Evolutionary conservation across 2,888 invertebrate genomes (phyloP).

Genomic region (Homarus gammarus): DNA sequence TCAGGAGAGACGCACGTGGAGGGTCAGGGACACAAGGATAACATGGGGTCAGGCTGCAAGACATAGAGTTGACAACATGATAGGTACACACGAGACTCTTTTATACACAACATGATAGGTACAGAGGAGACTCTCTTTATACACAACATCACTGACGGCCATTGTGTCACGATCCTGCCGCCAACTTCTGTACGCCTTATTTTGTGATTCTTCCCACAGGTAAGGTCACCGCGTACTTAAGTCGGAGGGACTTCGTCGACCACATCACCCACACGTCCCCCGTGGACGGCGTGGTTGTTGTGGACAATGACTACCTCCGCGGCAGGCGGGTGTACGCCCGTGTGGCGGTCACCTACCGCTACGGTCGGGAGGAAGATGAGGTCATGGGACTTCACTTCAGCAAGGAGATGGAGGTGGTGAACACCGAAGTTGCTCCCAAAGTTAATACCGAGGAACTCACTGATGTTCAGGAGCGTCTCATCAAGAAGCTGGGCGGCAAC

Average conservation of each 20-base stretch:
- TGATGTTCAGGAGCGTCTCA: slow-evolving; percentile 91
- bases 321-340: slow-evolving; percentile 86
- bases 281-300: slow-evolving; percentile 93
- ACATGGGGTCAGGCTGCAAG: too few relatives aligned
- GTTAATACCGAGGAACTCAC: slow-evolving; percentile 90
- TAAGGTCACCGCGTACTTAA: slow-evolving; percentile 97
- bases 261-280: slow-evolving; percentile 94
- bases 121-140: too few relatives aligned
- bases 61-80: too few relatives aligned
- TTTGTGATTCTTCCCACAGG: slow-evolving; percentile 78
- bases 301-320: slow-evolving; percentile 93
- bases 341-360: slow-evolving; percentile 87
- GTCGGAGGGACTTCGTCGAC: slow-evolving; percentile 98
- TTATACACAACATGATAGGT: too few relatives aligned
- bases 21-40: too few relatives aligned
- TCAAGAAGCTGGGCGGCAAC: slow-evolving; percentile 86
- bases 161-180: too few relatives aligned
- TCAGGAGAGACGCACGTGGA: too few relatives aligned
- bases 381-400: slow-evolving; percentile 96
- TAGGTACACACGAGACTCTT: too few relatives aligned
- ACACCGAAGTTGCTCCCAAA: slow-evolving; percentile 81
- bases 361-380: slow-evolving; percentile 95
- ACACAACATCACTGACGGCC: too few relatives aligned
- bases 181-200: too few relatives aligned
- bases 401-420: slow-evolving; percentile 89